These are phyloP conservation scores for Abrostola triplasia DNA, from an alignment of 2,888 invertebrate genomes.

Conservation along the genomic window DNA sequence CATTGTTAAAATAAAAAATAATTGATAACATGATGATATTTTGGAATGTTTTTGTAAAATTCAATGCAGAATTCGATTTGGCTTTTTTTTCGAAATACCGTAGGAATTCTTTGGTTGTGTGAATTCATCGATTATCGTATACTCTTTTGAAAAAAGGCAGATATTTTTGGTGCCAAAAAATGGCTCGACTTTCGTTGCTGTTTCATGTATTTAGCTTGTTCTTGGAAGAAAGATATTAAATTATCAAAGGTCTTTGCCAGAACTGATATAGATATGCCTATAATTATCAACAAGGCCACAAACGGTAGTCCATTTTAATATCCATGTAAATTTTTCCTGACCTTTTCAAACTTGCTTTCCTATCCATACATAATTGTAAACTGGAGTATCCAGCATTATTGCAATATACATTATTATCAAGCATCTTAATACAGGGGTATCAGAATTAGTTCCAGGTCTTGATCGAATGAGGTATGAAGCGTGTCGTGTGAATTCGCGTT, in stretches of 20 bases:
- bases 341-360: not conserved
- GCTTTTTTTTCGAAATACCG: conserved; percentile 11
- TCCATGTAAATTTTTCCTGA: not conserved
- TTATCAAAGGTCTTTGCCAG: not conserved
- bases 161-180: not conserved
- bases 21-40: conserved; percentile 21
- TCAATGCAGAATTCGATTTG: conserved; percentile 10
- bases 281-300: no score
- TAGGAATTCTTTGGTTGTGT: conserved; percentile 5
- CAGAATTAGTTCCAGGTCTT: conserved; percentile 52
- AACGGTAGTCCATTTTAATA: not conserved
- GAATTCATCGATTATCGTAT: conserved; percentile 5
- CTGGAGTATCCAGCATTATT: conserved; percentile 25
- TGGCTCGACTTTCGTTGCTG: not conserved
- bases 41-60: conserved; percentile 16
- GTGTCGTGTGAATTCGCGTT: conserved; percentile 36
- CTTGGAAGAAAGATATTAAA: not conserved
- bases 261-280: no score
- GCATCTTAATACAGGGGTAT: conserved; percentile 31
- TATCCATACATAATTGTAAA: conserved; percentile 2
- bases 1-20: conserved; percentile 33
- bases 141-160: not conserved
- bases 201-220: not conserved
- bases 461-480: conserved; percentile 54
- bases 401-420: conserved; percentile 29